A percentile compares a stretch with the other conserved stretches of the same genome.
These are phyloP conservation scores for Dysidea cf. avara DNA, from an alignment of 37 sponge, comb jelly and placozoan species.

Conservation along the genomic window DNA sequence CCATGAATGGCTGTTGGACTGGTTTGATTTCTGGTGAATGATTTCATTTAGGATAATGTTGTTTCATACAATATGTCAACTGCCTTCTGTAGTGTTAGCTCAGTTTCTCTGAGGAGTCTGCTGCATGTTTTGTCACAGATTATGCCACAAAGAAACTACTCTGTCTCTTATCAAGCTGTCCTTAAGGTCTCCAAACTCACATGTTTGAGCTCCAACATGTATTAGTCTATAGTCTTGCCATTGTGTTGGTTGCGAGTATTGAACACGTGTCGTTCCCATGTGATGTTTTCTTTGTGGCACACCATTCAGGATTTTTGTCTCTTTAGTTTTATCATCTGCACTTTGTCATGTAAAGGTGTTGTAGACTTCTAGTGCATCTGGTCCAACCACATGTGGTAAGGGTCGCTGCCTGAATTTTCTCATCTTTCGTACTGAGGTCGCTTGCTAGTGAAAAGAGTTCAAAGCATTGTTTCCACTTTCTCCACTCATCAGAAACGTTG, in stretches of 20 bases:
- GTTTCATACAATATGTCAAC: conserved; percentile 32
- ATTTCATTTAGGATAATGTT: conserved; percentile 19
- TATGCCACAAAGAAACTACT: conserved; percentile 31
- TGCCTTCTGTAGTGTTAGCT: conserved; percentile 14
- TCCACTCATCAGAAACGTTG: conserved; percentile 40
- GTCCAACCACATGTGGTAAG: conserved; percentile 25
- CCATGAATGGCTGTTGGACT: too few relatives aligned
- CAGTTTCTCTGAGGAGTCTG: too few relatives aligned
- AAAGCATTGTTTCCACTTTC: too few relatives aligned
- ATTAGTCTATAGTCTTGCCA: conserved; percentile 30
- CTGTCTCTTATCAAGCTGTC: conserved; percentile 34
- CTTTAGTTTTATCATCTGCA: conserved; percentile 1
- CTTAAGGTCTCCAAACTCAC: conserved; percentile 43
- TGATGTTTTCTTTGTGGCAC: conserved; percentile 26
- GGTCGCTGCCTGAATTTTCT: conserved; percentile 7
- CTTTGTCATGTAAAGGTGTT: conserved; percentile 10
- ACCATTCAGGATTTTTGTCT: neutral
- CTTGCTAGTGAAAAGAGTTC: too few relatives aligned
- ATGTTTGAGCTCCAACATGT: conserved; percentile 14
- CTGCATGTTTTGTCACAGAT: conserved; percentile 10
- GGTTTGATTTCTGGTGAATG: neutral
- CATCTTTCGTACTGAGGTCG: conserved; percentile 1
- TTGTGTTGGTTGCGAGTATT: conserved; percentile 39
- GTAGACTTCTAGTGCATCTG: conserved; percentile 32
- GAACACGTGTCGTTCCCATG: conserved; percentile 39